Percentiles rank a stretch among this genome's conserved stretches.
phyloP scores from a whole-genome alignment of 2,888 invertebrate species.

The Drosophila maculinotata region DNA sequence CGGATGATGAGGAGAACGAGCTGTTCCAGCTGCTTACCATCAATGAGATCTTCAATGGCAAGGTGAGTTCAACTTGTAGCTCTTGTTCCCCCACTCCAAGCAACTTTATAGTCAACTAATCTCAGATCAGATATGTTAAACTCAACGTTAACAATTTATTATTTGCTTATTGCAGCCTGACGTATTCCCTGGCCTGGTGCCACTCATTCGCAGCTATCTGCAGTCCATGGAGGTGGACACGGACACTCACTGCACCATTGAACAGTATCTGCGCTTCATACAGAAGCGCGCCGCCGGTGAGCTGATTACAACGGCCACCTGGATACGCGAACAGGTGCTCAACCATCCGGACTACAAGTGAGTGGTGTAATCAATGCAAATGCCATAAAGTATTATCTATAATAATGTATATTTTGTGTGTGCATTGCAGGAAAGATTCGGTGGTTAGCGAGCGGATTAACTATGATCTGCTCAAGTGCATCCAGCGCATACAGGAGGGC shows the following conservation, averaged over 20 bases:
- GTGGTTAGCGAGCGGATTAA: conserved; percentile 94
- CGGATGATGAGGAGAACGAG: conserved; percentile 83
- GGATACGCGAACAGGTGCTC: conserved; percentile 96
- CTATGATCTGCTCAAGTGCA: conserved; percentile 94
- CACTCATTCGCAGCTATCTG: conserved; percentile 96
- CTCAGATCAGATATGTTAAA: too few species aligned
- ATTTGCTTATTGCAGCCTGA: conserved; percentile 85
- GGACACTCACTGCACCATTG: conserved; percentile 98
- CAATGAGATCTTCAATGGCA: conserved; percentile 98
- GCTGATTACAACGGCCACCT: conserved; percentile 96
- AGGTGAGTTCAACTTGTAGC: too few species aligned
- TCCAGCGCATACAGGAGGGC: conserved; percentile 91
- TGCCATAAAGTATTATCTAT: too few species aligned
- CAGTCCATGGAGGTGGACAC: conserved; percentile 98
- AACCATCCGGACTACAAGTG: conserved; percentile 96
- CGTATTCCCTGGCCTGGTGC: conserved; percentile 97
- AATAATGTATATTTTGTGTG: conserved; percentile 72
- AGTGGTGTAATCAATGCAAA: conserved; percentile 80
- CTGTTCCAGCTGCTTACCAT: conserved; percentile 93
- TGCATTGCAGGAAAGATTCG: conserved; percentile 91
- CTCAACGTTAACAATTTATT: too few species aligned
- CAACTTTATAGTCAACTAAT: background rate
- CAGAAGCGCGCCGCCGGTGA: conserved; percentile 94
- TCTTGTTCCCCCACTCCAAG: too few species aligned
- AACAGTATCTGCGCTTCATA: conserved; percentile 97